Percentiles rank a stretch among this genome's conserved stretches.
phyloP scores from a whole-genome alignment of 2,113 vertebrate genomes.

The Elgaria multicarinata region DNA sequence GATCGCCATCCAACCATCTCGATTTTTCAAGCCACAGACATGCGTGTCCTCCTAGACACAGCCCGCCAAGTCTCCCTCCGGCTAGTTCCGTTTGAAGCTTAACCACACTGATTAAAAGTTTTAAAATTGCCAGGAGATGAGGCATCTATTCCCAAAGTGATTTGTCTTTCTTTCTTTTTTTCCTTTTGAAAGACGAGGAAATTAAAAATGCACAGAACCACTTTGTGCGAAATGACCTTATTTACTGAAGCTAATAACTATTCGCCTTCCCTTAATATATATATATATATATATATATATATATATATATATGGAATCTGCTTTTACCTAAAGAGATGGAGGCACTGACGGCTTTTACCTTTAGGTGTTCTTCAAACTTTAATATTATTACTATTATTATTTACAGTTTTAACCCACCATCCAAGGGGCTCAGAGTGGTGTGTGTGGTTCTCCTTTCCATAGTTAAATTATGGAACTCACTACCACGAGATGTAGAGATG shows the following conservation, averaged over 20 bases:
- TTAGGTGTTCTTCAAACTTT: neutral
- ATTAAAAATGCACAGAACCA: slow-evolving; percentile 25
- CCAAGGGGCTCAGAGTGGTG: neutral
- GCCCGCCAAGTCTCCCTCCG: neutral
- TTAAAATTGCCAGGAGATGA: slow-evolving; percentile 22
- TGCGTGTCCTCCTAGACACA: neutral
- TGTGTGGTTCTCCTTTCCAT: neutral
- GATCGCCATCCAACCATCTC: neutral
- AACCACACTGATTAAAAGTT: slow-evolving; percentile 17
- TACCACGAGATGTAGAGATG: no score
- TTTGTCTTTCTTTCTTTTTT: neutral
- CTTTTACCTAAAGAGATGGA: slow-evolving; percentile 43
- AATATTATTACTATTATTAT: neutral
- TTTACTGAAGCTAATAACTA: slow-evolving; percentile 62
- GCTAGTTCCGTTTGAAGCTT: neutral
- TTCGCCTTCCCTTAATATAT: neutral
- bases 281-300: no score
- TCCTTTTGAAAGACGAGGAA: neutral
- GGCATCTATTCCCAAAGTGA: neutral
- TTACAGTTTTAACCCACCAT: neutral
- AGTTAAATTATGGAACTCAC: no score
- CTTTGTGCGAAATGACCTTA: slow-evolving; percentile 25
- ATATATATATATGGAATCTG: no score
- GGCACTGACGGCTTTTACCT: neutral
- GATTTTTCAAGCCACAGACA: neutral